Evolutionary conservation across 2,113 vertebrate species (phyloP).

Genomic region (Zosterops pallidus): DNA sequence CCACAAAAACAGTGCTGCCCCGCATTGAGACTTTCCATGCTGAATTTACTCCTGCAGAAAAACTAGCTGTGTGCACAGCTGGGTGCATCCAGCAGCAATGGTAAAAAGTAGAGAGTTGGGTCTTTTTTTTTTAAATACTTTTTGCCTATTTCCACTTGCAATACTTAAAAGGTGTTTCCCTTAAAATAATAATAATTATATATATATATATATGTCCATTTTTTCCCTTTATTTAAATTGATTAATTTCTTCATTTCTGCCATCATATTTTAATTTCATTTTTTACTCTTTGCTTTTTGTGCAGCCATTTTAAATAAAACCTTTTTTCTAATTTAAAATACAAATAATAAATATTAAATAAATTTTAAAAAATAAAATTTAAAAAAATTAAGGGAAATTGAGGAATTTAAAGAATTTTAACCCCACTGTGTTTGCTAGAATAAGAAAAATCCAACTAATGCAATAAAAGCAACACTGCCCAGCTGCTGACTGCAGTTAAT

Average conservation of each 20-base stretch:
- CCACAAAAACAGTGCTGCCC: background rate
- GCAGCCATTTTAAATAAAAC: background rate
- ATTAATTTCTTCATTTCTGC: background rate
- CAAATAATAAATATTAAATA: background rate
- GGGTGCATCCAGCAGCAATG: no score
- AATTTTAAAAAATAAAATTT: background rate
- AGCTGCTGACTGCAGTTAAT: background rate
- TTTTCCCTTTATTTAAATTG: background rate
- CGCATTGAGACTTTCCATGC: background rate
- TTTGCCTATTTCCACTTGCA: background rate
- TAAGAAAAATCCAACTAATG: background rate
- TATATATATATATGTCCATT: accelerated
- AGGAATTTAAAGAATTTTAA: background rate
- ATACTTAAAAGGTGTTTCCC: background rate
- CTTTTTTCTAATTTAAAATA: background rate
- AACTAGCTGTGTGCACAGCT: background rate
- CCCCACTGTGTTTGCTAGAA: background rate
- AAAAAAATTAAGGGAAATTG: background rate
- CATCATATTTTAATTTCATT: background rate
- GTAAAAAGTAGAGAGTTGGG: background rate
- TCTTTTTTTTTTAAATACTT: background rate
- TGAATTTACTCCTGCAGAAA: background rate
- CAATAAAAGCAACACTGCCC: background rate
- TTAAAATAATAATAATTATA: background rate
- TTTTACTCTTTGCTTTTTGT: background rate